Evolutionary conservation across 2,797 vertebrate species (phyloP).

Genomic region (Euthynnus affinis): DNA sequence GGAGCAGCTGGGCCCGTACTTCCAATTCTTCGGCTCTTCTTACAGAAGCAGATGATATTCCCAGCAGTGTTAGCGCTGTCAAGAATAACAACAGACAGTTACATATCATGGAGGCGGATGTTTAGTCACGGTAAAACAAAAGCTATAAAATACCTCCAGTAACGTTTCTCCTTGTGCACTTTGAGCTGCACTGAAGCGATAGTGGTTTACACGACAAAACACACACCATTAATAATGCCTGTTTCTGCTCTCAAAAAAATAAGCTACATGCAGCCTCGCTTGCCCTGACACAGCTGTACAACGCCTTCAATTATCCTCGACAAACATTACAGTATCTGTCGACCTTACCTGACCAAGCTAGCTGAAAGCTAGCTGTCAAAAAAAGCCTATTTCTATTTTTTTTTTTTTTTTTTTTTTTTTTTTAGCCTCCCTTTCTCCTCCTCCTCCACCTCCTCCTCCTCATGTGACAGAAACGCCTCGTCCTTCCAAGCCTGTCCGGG

Average conservation of each 20-base stretch:
- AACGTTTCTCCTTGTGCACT: constrained; percentile 38
- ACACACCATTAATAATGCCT: constrained; percentile 35
- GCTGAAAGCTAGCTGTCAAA: constrained; percentile 76
- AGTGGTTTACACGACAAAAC: constrained; percentile 17
- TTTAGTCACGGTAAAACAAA: constrained; percentile 19
- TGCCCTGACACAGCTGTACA: not conserved
- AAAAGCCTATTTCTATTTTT: constrained; percentile 53
- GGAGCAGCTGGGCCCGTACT: constrained; percentile 51
- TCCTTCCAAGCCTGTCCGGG: constrained; percentile 13
- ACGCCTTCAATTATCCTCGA: not conserved
- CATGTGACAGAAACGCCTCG: constrained; percentile 70
- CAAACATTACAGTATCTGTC: not conserved
- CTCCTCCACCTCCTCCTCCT: constrained; percentile 55
- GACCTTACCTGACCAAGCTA: constrained; percentile 67
- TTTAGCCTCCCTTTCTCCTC: constrained; percentile 37
- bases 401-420: constrained; percentile 38
- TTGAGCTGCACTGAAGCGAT: constrained; percentile 48
- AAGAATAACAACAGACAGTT: constrained; percentile 22
- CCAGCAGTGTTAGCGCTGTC: constrained; percentile 36
- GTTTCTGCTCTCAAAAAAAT: not conserved
- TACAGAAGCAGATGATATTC: constrained; percentile 2
- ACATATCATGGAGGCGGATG: not conserved
- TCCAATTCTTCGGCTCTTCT: constrained; percentile 32
- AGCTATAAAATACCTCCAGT: constrained; percentile 16
- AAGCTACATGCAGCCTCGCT: not conserved